These are phyloP conservation scores for Drosophila equinoxialis DNA, from an alignment of 1,140 invertebrate species.

Conservation along the genomic window DNA sequence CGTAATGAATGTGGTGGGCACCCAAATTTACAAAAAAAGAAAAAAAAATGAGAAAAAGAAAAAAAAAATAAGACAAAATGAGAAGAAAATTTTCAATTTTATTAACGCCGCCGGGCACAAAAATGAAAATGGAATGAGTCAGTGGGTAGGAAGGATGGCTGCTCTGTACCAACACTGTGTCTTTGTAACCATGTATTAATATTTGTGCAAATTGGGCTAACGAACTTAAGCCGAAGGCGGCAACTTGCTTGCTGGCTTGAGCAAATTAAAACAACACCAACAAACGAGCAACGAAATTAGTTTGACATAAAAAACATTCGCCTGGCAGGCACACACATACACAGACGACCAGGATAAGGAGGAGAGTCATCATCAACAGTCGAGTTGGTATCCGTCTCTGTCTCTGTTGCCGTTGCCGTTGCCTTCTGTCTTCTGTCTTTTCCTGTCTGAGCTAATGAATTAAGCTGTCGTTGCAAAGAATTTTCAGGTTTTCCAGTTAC, in stretches of 20 bases:
- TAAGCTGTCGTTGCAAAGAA: constrained; percentile 65
- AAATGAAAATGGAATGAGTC: background rate
- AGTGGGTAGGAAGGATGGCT: background rate
- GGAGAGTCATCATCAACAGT: background rate
- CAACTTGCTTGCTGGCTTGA: constrained; percentile 50
- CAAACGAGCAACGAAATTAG: constrained; percentile 77
- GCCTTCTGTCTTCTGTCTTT: background rate
- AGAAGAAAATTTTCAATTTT: constrained; percentile 68
- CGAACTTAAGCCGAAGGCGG: constrained; percentile 70
- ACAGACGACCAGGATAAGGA: background rate
- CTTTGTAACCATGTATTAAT: constrained; percentile 77
- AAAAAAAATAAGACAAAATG: background rate
- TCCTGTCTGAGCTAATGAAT: constrained; percentile 63
- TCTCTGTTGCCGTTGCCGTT: background rate
- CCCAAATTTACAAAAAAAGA: constrained; percentile 15
- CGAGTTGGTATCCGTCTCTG: background rate
- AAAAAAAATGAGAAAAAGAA: background rate
- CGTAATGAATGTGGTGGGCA: constrained; percentile 72
- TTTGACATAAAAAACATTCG: constrained; percentile 73
- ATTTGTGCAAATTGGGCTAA: constrained; percentile 77
- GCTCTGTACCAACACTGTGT: constrained; percentile 25
- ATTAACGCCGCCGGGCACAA: constrained; percentile 39
- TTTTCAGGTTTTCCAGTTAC: constrained; percentile 37
- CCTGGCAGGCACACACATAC: constrained; percentile 26
- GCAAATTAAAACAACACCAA: constrained; percentile 77